Evolutionary conservation across 2,888 invertebrate genomes (phyloP).

Genomic region (Tinea trinotella): DNA sequence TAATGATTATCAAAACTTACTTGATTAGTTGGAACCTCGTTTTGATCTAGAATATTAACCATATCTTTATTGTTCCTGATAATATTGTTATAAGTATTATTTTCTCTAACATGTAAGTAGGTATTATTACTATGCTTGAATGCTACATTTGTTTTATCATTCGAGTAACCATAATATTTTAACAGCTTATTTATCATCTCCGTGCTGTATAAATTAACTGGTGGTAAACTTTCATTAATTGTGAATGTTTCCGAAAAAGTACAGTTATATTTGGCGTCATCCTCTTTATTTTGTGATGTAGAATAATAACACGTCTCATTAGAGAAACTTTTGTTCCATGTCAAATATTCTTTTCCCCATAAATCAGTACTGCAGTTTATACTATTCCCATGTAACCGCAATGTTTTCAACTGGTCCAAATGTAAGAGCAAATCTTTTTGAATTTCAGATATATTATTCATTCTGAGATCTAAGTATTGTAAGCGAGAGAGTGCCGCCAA

Average conservation of each 20-base stretch:
- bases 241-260: slow-evolving; percentile 66
- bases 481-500: slow-evolving; percentile 80
- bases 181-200: slow-evolving; percentile 63
- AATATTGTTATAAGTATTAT: not conserved
- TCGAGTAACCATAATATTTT: slow-evolving; percentile 59
- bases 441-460: slow-evolving; percentile 70
- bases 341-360: slow-evolving; percentile 80
- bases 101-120: slow-evolving; percentile 21
- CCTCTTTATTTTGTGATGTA: slow-evolving; percentile 52
- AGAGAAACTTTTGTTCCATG: slow-evolving; percentile 52
- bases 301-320: slow-evolving; percentile 62
- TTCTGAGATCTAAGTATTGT: slow-evolving; percentile 78
- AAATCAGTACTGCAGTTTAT: slow-evolving; percentile 78
- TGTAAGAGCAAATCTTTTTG: slow-evolving; percentile 78
- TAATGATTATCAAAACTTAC: not conserved
- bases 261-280: slow-evolving; percentile 60
- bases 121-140: slow-evolving; percentile 26
- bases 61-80: slow-evolving; percentile 30
- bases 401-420: slow-evolving; percentile 77
- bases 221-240: slow-evolving; percentile 62
- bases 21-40: slow-evolving; percentile 33
- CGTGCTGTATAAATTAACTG: slow-evolving; percentile 63
- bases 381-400: slow-evolving; percentile 79
- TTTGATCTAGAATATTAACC: slow-evolving; percentile 48
- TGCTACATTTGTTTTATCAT: slow-evolving; percentile 51